A percentile compares a stretch with the other conserved stretches of the same genome.
These are phyloP conservation scores for Galendromus occidentalis DNA, from an alignment of 1,140 invertebrate species.

Conservation along the genomic window DNA sequence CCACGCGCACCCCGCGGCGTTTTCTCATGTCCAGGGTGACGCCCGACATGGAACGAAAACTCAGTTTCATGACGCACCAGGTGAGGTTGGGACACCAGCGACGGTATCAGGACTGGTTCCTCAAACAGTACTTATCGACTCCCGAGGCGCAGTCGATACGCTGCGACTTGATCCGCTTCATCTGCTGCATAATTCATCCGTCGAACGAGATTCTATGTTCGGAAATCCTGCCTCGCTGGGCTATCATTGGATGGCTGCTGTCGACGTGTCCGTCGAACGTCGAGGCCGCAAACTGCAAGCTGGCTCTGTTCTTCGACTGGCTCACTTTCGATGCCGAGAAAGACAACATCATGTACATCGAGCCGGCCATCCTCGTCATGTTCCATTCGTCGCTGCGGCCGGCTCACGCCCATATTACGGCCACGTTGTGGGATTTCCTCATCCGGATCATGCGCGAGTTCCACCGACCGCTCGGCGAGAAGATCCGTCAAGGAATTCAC, in stretches of 20 bases:
- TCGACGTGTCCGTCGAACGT: conserved; percentile 86
- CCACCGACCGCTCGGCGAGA: conserved; percentile 56
- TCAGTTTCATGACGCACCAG: conserved; percentile 73
- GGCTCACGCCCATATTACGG: conserved; percentile 71
- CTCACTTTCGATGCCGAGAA: conserved; percentile 81
- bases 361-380: conserved; percentile 95
- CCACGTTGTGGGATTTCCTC: conserved; percentile 80
- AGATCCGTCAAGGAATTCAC: conserved; percentile 70
- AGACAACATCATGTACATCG: conserved; percentile 98
- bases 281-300: conserved; percentile 79
- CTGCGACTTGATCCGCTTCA: conserved; percentile 89
- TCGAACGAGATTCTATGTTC: conserved; percentile 89
- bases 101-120: conserved; percentile 96
- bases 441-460: conserved; percentile 86
- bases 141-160: conserved; percentile 78
- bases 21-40: conserved; percentile 77
- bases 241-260: conserved; percentile 90
- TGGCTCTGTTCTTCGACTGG: conserved; percentile 95
- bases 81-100: conserved; percentile 84
- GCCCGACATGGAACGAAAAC: conserved; percentile 89
- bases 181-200: conserved; percentile 91
- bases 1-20: conserved; percentile 67
- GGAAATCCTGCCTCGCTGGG: conserved; percentile 96
- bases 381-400: conserved; percentile 87
- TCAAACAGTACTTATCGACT: conserved; percentile 84